Conservation (phyloP, 2,113 vertebrate genomes). For the Delphinus delphis region DNA sequence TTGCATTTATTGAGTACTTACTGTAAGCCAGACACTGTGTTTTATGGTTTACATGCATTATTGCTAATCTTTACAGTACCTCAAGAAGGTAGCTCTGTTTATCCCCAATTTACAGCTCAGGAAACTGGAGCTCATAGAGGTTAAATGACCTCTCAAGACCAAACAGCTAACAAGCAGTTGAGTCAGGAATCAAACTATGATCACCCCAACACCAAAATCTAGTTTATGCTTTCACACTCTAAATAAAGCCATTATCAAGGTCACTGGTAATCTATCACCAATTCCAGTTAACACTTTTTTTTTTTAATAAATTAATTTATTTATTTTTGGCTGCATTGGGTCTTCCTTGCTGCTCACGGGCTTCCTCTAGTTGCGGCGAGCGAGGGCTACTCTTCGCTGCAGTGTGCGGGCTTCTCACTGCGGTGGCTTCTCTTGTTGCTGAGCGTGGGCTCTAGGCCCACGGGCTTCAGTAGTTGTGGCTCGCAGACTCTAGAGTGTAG, state of each 20-base stretch:
- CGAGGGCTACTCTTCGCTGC: too few species aligned
- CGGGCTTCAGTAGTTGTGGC: too few species aligned
- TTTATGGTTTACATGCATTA: not conserved
- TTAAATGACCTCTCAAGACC: not conserved
- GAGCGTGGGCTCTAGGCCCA: accelerated
- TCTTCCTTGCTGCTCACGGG: too few species aligned
- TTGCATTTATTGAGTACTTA: not conserved
- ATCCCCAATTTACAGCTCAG: not conserved
- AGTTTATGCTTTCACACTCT: not conserved
- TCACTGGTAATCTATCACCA: not conserved
- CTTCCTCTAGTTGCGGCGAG: too few species aligned
- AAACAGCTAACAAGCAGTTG: not conserved
- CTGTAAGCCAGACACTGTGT: not conserved
- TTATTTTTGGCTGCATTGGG: too few species aligned
- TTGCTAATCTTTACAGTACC: not conserved
- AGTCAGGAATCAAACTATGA: not conserved
- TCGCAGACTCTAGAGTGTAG: accelerated
- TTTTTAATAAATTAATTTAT: too few species aligned
- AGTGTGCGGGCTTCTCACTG: too few species aligned
- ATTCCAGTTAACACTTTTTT: not conserved
- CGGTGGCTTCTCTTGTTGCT: too few species aligned
- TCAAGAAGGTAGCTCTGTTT: not conserved
- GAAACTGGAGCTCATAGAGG: not conserved
- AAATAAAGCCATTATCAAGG: not conserved
- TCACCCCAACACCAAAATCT: not conserved